Base-by-base conservation (phyloP, 2,113 vertebrate genomes). In the Plestiodon gilberti region DNA sequence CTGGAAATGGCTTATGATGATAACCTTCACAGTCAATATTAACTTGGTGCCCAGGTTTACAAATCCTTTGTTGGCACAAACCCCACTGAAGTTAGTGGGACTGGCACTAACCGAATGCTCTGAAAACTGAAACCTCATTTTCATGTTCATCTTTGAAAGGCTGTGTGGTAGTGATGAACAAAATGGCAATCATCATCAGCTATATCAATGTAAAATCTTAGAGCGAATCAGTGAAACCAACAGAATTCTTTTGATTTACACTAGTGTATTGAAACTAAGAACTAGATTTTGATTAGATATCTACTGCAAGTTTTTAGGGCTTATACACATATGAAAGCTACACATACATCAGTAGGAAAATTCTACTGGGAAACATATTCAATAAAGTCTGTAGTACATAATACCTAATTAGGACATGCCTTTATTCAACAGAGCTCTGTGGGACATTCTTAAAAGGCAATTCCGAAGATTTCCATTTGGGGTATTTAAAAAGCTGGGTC, bases 391-490 rank as follows among this genome's bases (percentile, higher is more conserved):
- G 64, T 81, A 77, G 86, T 71, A 76, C 28, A 83, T 65, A n/a
- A 77, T 70, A 73, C 82, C 10, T 14, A 83, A 82, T 61, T 81
- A 88, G 78, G 82, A 74, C 79, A 67, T 15, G 23, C 35, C 87
- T 92, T n/a, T 78, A 1, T 0, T 81, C 57, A 73, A 88, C 78
- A 79, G 40, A 62, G 67, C 20, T 15, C 0, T 59, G 52, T 38
- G 65, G 82, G 43, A 3, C 20, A 43, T 86, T 83, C 71, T 94
- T 91, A 93, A 93, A 88, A 89, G 85, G 71, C 65, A 92, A 75
- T 87, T 75, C 52, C 83, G 73, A 86, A 83, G 18, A 20, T 90
- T 90, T 20, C 89, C 88, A 90, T 80, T 62, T 83, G 69, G 83
- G 1, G 70, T 30, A 83, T 40, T 83, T 78, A 83, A 83, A 70